These are phyloP conservation scores for Lamellibrachia satsuma DNA, from an alignment of 2,888 invertebrate species.

Conservation along the genomic window DNA sequence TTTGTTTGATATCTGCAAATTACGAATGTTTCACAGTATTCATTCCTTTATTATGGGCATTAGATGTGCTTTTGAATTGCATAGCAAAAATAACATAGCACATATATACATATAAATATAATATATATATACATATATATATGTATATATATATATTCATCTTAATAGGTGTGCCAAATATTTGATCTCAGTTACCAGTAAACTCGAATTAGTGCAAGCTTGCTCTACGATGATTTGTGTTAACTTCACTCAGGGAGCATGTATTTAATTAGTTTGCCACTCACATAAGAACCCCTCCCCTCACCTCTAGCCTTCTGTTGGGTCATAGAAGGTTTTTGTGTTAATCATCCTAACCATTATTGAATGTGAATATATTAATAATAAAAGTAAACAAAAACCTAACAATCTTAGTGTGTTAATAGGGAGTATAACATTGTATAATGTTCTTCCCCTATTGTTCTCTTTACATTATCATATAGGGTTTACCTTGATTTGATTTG, in stretches of 20 bases:
- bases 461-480: too few species aligned
- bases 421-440: too few species aligned
- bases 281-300: background rate
- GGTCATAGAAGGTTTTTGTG: background rate
- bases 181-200: background rate
- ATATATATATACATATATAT: background rate
- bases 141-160: background rate
- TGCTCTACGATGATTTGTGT: background rate
- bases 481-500: too few species aligned
- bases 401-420: background rate
- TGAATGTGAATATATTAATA: background rate
- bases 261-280: constrained; percentile 4
- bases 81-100: background rate
- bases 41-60: constrained; percentile 4
- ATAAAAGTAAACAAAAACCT: background rate
- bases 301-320: background rate
- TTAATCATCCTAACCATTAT: background rate
- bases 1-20: constrained; percentile 12
- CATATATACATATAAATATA: background rate
- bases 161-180: constrained; percentile 5
- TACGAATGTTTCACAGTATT: background rate
- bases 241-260: constrained; percentile 13
- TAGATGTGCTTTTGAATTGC: background rate
- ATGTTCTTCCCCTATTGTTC: too few species aligned
- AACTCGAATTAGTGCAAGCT: constrained; percentile 10